Percentiles rank a stretch among this genome's conserved stretches.
These are phyloP conservation scores for Clarias macrocephalus DNA, from an alignment of 2,113 vertebrate genomes.

Conservation along the genomic window DNA sequence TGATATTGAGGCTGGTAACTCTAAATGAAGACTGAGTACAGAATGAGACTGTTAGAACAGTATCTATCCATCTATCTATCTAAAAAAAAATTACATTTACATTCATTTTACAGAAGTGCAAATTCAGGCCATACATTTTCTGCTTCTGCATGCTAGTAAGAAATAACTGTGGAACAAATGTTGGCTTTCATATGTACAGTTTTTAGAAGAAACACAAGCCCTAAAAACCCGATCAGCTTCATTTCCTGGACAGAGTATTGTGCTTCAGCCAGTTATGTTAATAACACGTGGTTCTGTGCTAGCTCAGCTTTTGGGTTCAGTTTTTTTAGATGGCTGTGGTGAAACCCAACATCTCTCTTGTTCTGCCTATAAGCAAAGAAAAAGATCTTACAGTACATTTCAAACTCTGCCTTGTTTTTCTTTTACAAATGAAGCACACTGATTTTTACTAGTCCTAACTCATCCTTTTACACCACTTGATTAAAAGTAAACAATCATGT, in stretches of 20 bases:
- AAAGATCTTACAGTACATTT: background rate
- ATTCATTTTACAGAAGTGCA: no score
- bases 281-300: slow-evolving; percentile 55
- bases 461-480: background rate
- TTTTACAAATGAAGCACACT: background rate
- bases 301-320: slow-evolving; percentile 44
- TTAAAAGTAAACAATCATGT: background rate
- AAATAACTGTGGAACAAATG: slow-evolving; percentile 51
- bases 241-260: slow-evolving; percentile 66
- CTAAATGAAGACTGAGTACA: no score
- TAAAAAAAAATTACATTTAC: no score
- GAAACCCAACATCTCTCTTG: slow-evolving; percentile 49
- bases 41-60: no score
- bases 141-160: background rate
- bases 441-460: background rate
- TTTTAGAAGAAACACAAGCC: slow-evolving; percentile 65
- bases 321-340: slow-evolving; percentile 53
- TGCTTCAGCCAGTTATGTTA: slow-evolving; percentile 60
- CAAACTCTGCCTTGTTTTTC: background rate
- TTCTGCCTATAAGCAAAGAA: background rate
- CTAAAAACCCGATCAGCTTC: slow-evolving; percentile 58
- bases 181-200: slow-evolving; percentile 36
- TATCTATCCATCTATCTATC: no score
- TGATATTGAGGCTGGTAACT: no score
- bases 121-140: background rate